phyloP scores from a whole-genome alignment of 2,888 invertebrate species.

The Terebella lapidaria region DNA sequence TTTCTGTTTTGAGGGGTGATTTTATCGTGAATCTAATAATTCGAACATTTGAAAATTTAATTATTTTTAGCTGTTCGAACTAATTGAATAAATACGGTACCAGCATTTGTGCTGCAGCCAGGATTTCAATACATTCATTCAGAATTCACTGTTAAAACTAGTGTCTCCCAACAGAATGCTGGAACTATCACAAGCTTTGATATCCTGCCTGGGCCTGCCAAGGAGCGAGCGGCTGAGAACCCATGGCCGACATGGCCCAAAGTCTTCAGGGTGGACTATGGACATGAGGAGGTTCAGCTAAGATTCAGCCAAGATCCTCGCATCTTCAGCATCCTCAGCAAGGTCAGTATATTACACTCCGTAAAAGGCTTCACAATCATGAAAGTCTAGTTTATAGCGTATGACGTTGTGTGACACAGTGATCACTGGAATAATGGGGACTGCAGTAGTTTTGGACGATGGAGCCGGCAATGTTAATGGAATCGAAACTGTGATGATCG shows the following conservation, averaged over 20 bases:
- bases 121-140: too few relatives aligned
- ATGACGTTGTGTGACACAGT: too few relatives aligned
- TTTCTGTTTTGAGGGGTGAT: too few relatives aligned
- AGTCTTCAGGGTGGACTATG: conserved; percentile 94
- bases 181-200: conserved; percentile 91
- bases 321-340: conserved; percentile 86
- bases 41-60: too few relatives aligned
- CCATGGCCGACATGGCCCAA: conserved; percentile 99
- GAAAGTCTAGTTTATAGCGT: too few relatives aligned
- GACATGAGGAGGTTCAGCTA: conserved; percentile 93
- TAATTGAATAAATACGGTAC: too few relatives aligned
- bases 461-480: conserved; percentile 84
- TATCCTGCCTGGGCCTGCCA: conserved; percentile 88
- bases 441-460: conserved; percentile 84
- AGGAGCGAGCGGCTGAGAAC: conserved; percentile 75
- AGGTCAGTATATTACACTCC: conserved; percentile 62
- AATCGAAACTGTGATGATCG: conserved; percentile 82
- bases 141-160: too few relatives aligned
- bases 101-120: too few relatives aligned
- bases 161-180: conserved; percentile 76
- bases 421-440: too few relatives aligned
- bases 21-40: too few relatives aligned
- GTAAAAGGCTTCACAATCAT: too few relatives aligned
- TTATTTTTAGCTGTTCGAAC: too few relatives aligned
- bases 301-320: conserved; percentile 70